Evolutionary conservation across 2,113 vertebrate species (phyloP), one percentile per base, ranked within the genome.

Genomic region (Thalassarche chlororhynchos): DNA sequence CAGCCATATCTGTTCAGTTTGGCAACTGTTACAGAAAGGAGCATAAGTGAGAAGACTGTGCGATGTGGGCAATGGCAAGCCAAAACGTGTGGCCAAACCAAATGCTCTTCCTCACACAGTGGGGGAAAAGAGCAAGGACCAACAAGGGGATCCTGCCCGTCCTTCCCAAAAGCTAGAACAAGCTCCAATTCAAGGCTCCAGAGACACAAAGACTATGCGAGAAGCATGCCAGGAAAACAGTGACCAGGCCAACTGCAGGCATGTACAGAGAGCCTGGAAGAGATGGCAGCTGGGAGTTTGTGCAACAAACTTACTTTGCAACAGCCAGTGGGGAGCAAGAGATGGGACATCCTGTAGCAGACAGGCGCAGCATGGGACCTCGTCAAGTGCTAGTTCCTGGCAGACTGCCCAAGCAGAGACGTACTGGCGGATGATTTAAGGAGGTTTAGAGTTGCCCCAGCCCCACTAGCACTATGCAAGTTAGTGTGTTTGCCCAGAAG

Each of bases 1-100:
- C 38, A 69, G 36, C 17, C 2, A 0, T 57, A 65, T 21, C 44
- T 52, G 29, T 38, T 79, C 49, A 11, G 29, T n/a, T 64, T 38
- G 36, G 80, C 40, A 84, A 44, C 44, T 46, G 8, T 51, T 60
- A 77, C 17, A 65, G 21, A 74, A 93, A 47, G 5, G 5, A 89
- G 15, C 17, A 5, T 28, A 71, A 82, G 20, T 24, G 36, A 80
- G 32, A 85, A 72, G 52, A 47, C 10, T 7, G 9, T 5, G 31
- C 14, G 17, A 5, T 3, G 6, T 3, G 14, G 12, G 42, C n/a
- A 52, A 36, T 2, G 8, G 10, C 38, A 86, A 51, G 9, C 21
- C 62, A 55, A 68, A 86, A 21, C 0, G 0, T 3, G 17, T 1
- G 4, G 12, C 28, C 47, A 51, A 77, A 84, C 7, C 14, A 66